Conservation (phyloP, 2,797 vertebrate genomes). For the Artibeus lituratus region DNA sequence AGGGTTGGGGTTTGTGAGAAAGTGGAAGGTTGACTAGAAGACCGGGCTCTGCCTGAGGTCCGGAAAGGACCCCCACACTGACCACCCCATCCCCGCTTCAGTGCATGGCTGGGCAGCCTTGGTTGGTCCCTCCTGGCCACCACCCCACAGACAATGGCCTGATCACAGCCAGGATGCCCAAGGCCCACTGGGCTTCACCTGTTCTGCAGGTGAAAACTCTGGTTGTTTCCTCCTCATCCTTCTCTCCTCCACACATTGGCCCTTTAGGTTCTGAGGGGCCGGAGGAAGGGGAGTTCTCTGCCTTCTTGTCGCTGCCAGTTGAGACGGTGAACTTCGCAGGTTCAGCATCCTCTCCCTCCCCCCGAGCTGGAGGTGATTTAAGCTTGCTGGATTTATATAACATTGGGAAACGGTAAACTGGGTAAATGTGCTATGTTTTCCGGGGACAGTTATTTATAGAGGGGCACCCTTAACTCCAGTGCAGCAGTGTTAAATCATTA, state of each 20-base stretch:
- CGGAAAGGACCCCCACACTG: accelerated
- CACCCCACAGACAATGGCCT: neutral
- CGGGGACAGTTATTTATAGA: conserved; percentile 86
- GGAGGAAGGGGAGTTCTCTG: neutral
- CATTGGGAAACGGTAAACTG: conserved; percentile 82
- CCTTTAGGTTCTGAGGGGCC: conserved; percentile 52
- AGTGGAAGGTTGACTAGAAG: neutral
- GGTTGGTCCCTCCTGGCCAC: neutral
- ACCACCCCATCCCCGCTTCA: neutral
- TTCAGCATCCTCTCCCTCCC: neutral
- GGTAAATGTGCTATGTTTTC: conserved; percentile 87
- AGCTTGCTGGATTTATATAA: conserved; percentile 81
- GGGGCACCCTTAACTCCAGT: conserved; percentile 85
- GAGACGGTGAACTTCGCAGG: neutral
- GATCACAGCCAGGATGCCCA: neutral
- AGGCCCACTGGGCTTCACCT: neutral
- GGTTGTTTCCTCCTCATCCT: neutral
- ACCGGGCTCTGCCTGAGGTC: neutral
- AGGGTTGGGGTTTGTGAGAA: neutral
- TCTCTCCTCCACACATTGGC: neutral
- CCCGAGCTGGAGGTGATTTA: conserved; percentile 78
- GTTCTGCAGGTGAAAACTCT: neutral
- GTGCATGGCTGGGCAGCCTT: too few species aligned
- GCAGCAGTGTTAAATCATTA: conserved; percentile 85
- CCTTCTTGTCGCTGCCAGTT: neutral